Conservation (phyloP, 1,140 invertebrate species). For the Philotrypesis tridentata region DNA sequence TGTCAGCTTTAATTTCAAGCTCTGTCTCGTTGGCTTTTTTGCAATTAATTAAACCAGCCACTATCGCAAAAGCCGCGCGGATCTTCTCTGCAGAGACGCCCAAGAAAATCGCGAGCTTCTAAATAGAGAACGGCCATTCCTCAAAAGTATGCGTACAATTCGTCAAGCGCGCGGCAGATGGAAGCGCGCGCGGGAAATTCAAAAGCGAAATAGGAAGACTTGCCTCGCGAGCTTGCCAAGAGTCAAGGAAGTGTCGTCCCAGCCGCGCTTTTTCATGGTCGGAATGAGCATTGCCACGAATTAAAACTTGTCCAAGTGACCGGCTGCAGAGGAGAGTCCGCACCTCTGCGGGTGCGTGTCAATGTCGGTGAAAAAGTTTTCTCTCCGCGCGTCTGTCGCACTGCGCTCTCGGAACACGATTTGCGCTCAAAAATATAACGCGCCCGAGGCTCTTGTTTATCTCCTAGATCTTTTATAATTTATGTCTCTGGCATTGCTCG, state of each 20-base stretch:
- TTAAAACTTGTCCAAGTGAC: neutral
- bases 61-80: too few relatives aligned
- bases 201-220: neutral
- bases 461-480: neutral
- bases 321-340: too few relatives aligned
- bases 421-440: neutral
- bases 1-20: neutral
- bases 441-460: too few relatives aligned
- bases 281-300: constrained; percentile 2
- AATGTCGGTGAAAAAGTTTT: neutral
- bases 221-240: constrained; percentile 1
- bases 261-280: constrained; percentile 2
- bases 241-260: constrained; percentile 11
- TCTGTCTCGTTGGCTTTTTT: neutral
- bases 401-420: neutral
- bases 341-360: neutral
- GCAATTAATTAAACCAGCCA: neutral
- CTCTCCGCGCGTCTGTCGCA: too few relatives aligned
- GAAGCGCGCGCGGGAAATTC: neutral
- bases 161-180: neutral
- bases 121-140: neutral
- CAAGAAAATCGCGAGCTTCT: neutral
- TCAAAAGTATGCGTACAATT: neutral
- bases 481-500: neutral
- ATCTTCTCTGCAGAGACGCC: too few relatives aligned